A percentile compares a stretch with the other conserved stretches of the same genome.
Evolutionary conservation across 64 coral and sea anemone species (phyloP).

Genomic region (Platygyra sinensis): DNA sequence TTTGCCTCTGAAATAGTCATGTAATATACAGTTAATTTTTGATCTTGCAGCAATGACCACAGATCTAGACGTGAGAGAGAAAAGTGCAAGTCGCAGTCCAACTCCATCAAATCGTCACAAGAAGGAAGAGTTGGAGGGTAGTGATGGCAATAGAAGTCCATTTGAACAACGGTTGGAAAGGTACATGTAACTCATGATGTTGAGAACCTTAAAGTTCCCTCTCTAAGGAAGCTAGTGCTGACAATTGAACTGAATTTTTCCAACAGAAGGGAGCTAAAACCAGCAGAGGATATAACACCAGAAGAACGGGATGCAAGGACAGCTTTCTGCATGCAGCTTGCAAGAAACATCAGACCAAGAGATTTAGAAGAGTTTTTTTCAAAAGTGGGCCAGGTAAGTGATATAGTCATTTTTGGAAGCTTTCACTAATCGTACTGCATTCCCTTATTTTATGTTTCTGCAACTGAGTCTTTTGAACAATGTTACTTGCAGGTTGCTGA

Average conservation of each 20-base stretch:
- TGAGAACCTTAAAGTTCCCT: not conserved
- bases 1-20: too few species aligned
- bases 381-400: slow-evolving; percentile 96
- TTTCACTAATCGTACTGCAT: not conserved
- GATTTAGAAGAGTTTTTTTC: slow-evolving; percentile 99
- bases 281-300: slow-evolving; percentile 75
- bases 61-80: slow-evolving; percentile 32
- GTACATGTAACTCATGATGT: not conserved
- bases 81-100: slow-evolving; percentile 77
- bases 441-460: not conserved
- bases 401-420: too few species aligned
- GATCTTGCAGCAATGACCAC: slow-evolving; percentile 15
- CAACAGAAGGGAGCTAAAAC: slow-evolving; percentile 43
- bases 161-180: slow-evolving; percentile 29
- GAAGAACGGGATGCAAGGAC: slow-evolving; percentile 92
- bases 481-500: slow-evolving; percentile 71
- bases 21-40: not conserved
- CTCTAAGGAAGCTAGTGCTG: too few species aligned
- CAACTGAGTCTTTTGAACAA: not conserved
- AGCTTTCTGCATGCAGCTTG: slow-evolving; percentile 99
- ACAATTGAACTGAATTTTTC: not conserved
- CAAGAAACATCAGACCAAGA: slow-evolving; percentile 95
- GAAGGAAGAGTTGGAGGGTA: slow-evolving; percentile 29
- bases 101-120: slow-evolving; percentile 21
- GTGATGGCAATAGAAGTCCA: slow-evolving; percentile 35